Evolutionary conservation across 1,140 invertebrate genomes (phyloP).

Genomic region (Palaemon carinicauda): DNA sequence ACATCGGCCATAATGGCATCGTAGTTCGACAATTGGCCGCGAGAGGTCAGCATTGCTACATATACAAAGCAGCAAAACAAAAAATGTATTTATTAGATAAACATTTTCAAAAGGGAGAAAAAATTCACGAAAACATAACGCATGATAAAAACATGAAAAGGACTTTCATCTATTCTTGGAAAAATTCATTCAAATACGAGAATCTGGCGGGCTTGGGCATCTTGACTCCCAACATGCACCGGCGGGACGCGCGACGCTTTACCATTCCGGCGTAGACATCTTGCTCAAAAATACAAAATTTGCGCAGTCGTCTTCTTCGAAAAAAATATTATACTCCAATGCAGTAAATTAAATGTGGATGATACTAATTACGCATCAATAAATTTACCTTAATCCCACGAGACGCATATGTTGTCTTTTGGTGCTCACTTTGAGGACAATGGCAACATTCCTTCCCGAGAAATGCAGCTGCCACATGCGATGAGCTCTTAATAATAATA

Average conservation of each 20-base stretch:
- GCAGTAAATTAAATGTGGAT: background rate
- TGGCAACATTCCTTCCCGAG: no score
- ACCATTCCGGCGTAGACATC: constrained; percentile 30
- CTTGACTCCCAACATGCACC: constrained; percentile 46
- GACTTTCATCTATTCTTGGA: background rate
- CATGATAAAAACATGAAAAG: background rate
- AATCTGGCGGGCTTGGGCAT: constrained; percentile 34
- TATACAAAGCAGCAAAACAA: background rate
- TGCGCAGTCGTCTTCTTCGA: background rate
- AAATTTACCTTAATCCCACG: background rate
- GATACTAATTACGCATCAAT: background rate
- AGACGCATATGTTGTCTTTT: no score
- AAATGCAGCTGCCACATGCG: no score
- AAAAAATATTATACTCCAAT: background rate
- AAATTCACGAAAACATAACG: background rate
- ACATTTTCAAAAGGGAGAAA: background rate
- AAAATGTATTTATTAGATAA: background rate
- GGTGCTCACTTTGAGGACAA: no score
- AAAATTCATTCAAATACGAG: background rate
- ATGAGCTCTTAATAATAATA: background rate
- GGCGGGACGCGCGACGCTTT: constrained; percentile 39
- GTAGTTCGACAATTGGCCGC: constrained; percentile 40
- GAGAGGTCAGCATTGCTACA: constrained; percentile 9
- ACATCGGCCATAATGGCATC: constrained; percentile 56
- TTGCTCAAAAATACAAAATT: background rate